Base-by-base conservation (phyloP, 2,888 invertebrate genomes). In the Allolobophora icterica region DNA sequence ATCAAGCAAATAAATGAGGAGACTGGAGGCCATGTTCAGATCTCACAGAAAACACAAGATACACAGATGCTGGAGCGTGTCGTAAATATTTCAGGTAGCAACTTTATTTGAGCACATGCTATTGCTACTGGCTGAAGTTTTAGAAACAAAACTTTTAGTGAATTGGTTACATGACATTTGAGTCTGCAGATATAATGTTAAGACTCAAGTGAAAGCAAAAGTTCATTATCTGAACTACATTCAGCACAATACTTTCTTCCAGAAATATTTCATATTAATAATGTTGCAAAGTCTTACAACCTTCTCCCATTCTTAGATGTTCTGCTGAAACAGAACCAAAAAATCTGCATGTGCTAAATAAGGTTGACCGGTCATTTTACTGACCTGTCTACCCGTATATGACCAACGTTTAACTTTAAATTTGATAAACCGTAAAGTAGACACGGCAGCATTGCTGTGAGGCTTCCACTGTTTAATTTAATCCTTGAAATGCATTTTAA, bases 1-100 rank as follows among this genome's bases (percentile, higher is more conserved):
- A 95, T 95, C 91, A 95, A 94, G 92, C 95, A 95, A 92, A 95
- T 95, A 90, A 95, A 95, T 92, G 95, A 95, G 90, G 94, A 95
- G 91, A 95, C 95, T 93, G 95, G 95, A 90, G 95, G 95, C n/a
- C 95, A 95, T 92, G 95, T 95, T 90, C 95, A 95, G 93, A 95
- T 95, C 89, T 95, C 95, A 83, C 95, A 95, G 93, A 95, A 95
- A 93, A 94, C 95, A 89, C 95, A 95, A 92, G 95, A 95, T 93
- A 94, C 94, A 90, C 95, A 95, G 93, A 93, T 95, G 91, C 95
- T 95, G 87, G 95, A 95, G 92, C 92, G 95, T 92, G 95, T 95
- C 93, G 94, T 95, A 91, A 95, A 95, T 91, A 94, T 95, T n/a
- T 95, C 95, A 92, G 95, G 95, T 95, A 92, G 92, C 93, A 71